Conservation (phyloP, 2,113 vertebrate species). For the Nyctibius bracteatus region DNA sequence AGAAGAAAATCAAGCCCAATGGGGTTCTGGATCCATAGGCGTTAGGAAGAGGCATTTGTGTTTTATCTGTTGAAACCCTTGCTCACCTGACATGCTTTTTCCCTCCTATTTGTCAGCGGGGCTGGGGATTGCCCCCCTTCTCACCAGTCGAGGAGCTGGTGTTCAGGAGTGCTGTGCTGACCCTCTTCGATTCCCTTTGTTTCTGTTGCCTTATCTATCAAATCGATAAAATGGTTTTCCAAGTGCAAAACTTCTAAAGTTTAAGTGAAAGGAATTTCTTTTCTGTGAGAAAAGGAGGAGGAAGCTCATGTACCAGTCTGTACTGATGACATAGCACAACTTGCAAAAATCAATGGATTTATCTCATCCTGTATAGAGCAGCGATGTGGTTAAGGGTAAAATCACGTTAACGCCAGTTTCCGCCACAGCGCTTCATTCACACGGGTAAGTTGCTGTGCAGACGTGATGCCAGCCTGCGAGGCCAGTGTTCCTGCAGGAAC, state of each 20-base stretch:
- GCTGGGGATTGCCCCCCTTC: background rate
- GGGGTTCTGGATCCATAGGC: fast-evolving
- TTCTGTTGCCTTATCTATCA: background rate
- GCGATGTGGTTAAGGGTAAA: background rate
- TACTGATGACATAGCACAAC: background rate
- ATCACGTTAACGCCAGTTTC: fast-evolving
- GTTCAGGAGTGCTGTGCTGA: fast-evolving
- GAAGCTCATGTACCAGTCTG: no score
- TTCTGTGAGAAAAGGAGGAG: background rate
- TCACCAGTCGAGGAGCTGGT: no score
- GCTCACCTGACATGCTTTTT: background rate
- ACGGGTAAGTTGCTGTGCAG: background rate
- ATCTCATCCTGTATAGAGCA: fast-evolving
- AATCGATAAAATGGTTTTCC: background rate
- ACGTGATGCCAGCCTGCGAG: background rate
- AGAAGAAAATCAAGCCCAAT: background rate
- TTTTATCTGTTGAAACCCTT: background rate
- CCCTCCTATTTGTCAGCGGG: background rate
- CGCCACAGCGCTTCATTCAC: fast-evolving
- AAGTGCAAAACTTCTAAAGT: background rate
- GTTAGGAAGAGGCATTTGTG: background rate
- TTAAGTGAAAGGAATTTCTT: background rate
- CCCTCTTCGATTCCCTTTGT: fast-evolving
- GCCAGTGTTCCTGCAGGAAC: background rate
- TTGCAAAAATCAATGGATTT: background rate